phyloP scores from a whole-genome alignment of 2,797 vertebrate species.

The Poliocrania exsul region DNA sequence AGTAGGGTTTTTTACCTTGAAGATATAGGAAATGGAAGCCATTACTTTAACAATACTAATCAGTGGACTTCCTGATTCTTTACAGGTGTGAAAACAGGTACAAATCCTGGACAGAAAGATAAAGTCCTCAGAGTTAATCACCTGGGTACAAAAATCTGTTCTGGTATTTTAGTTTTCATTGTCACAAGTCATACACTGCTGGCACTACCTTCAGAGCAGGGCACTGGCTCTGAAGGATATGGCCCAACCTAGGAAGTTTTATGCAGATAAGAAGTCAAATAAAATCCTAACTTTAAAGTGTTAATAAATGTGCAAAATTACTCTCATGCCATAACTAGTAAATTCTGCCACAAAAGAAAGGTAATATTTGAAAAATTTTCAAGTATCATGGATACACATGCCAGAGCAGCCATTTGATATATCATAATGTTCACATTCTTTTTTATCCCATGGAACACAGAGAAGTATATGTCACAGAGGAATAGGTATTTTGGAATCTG shows the following conservation, averaged over 20 bases:
- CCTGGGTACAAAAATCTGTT: neutral
- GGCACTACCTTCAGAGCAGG: neutral
- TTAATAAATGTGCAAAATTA: neutral
- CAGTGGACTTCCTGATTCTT: neutral
- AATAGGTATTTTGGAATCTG: neutral
- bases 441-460: neutral
- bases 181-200: neutral
- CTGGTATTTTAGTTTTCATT: neutral
- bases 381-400: neutral
- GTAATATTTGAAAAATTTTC: neutral
- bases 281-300: neutral
- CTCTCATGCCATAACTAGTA: neutral
- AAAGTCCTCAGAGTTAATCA: neutral
- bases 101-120: neutral
- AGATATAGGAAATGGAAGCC: neutral
- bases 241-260: neutral
- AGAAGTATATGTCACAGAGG: neutral
- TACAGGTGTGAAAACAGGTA: neutral
- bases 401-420: neutral
- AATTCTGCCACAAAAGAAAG: neutral
- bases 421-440: neutral
- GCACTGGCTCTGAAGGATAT: neutral
- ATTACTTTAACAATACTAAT: neutral
- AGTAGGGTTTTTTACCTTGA: neutral
- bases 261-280: neutral